These are phyloP conservation scores for Heloderma charlesbogerti DNA, from an alignment of 2,113 vertebrate species.

Conservation along the genomic window DNA sequence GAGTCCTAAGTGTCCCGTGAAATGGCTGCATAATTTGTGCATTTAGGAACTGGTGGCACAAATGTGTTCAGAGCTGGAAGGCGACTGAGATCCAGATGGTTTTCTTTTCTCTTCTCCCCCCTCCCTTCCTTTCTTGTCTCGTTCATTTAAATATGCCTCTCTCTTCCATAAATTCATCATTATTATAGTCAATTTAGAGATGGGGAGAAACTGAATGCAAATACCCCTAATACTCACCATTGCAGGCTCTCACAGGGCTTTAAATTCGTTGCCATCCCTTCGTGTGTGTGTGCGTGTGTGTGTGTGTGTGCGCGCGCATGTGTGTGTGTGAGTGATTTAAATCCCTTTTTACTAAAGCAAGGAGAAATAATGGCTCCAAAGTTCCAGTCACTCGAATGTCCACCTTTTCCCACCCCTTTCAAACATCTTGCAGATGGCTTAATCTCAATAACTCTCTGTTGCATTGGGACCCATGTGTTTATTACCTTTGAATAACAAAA, in stretches of 20 bases:
- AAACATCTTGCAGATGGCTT: neutral
- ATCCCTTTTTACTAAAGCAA: conserved; percentile 10
- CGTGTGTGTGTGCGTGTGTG: neutral
- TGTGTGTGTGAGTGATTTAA: neutral
- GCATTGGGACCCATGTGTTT: neutral
- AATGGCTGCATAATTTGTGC: conserved; percentile 68
- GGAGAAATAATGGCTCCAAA: neutral
- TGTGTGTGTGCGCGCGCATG: neutral
- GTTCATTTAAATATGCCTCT: neutral
- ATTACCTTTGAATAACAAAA: neutral
- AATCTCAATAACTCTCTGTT: neutral
- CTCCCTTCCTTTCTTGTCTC: accelerated
- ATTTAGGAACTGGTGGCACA: conserved; percentile 33
- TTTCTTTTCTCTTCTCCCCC: neutral
- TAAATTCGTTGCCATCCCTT: accelerated
- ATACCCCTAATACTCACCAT: neutral
- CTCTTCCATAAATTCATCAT: neutral
- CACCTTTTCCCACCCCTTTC: neutral
- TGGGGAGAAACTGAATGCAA: accelerated
- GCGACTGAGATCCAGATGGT: conserved; percentile 25
- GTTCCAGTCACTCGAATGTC: neutral
- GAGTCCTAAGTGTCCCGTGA: conserved; percentile 78
- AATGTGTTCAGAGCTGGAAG: conserved; percentile 10
- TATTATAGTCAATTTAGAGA: neutral
- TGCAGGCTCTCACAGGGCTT: neutral